Conservation (phyloP, 2,888 invertebrate species). For the Philopedon plagiatum region DNA sequence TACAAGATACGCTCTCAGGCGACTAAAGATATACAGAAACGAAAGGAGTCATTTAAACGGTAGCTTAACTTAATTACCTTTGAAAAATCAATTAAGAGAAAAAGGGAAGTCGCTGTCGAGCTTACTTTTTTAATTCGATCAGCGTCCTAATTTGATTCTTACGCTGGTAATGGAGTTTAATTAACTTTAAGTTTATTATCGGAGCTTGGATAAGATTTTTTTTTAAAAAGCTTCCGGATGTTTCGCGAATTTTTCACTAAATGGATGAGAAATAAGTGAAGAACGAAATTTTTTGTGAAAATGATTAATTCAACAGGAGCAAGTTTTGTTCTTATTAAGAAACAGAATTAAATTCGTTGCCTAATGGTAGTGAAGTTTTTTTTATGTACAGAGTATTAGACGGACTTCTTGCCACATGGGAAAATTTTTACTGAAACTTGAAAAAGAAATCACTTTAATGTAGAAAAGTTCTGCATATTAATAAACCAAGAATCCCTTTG, state of each 20-base stretch:
- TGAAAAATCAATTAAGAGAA: background rate
- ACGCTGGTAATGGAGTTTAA: background rate
- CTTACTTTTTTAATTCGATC: background rate
- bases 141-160: background rate
- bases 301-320: background rate
- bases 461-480: too few species aligned
- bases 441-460: too few species aligned
- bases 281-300: background rate
- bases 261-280: background rate
- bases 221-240: background rate
- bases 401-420: too few species aligned
- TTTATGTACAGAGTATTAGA: too few species aligned
- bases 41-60: background rate
- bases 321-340: too few species aligned
- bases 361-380: too few species aligned
- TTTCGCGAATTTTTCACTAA: background rate
- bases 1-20: too few species aligned
- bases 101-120: background rate
- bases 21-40: too few species aligned
- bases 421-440: too few species aligned
- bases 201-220: background rate
- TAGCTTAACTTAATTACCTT: background rate
- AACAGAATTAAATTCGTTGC: too few species aligned
- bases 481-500: too few species aligned
- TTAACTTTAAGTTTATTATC: conserved; percentile 2